These are phyloP conservation scores for Adineta ricciae DNA, from an alignment of 2,888 invertebrate species.

Conservation along the genomic window DNA sequence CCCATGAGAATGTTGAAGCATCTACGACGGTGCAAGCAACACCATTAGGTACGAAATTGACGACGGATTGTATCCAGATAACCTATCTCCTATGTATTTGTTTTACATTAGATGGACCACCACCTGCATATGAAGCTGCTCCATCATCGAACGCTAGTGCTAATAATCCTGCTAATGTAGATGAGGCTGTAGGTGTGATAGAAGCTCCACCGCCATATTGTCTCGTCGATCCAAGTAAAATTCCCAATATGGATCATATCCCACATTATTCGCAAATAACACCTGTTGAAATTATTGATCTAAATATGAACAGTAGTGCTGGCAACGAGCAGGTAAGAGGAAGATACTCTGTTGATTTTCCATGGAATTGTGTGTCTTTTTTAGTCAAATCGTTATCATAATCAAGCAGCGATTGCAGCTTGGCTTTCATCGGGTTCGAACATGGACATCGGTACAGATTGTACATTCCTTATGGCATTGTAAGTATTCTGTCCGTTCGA, in stretches of 20 bases:
- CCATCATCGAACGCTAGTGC: background rate
- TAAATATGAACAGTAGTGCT: background rate
- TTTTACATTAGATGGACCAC: background rate
- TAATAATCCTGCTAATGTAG: background rate
- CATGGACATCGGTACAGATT: slow-evolving; percentile 71
- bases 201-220: slow-evolving; percentile 22
- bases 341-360: background rate
- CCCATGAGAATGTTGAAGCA: background rate
- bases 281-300: background rate
- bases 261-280: background rate
- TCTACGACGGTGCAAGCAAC: background rate
- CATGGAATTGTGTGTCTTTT: background rate
- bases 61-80: too few species aligned
- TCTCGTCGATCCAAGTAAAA: slow-evolving; percentile 1
- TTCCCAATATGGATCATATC: background rate
- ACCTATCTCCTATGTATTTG: too few species aligned
- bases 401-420: slow-evolving; percentile 7
- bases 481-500: background rate
- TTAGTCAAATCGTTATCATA: background rate
- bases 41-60: background rate
- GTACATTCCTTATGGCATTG: slow-evolving; percentile 82
- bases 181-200: background rate
- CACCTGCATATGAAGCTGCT: background rate
- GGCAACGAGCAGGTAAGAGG: background rate
- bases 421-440: slow-evolving; percentile 4